Evolutionary conservation across 2,888 invertebrate genomes (phyloP).

Genomic region (Himalopsyche japonica): DNA sequence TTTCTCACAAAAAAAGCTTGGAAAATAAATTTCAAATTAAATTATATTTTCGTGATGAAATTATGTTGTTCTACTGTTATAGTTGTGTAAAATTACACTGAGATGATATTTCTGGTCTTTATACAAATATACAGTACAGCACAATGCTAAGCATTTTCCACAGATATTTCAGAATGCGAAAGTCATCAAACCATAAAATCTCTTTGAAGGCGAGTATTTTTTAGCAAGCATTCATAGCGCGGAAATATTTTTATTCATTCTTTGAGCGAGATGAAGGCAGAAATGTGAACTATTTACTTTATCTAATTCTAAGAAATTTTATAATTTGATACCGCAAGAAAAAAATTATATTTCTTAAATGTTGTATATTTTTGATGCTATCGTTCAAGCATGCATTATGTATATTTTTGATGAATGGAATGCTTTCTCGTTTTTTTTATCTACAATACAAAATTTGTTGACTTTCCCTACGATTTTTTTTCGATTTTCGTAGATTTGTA

Average conservation of each 20-base stretch:
- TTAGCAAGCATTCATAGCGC: neutral
- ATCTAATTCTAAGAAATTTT: neutral
- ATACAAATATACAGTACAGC: neutral
- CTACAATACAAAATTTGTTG: too few species aligned
- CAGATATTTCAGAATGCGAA: neutral
- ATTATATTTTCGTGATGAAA: too few species aligned
- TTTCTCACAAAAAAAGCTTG: too few species aligned
- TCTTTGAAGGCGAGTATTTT: neutral
- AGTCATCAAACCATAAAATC: neutral
- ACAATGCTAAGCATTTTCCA: neutral
- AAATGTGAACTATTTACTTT: neutral
- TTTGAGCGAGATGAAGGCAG: neutral
- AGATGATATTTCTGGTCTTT: neutral
- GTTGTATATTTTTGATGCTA: too few species aligned
- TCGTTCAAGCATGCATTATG: too few species aligned
- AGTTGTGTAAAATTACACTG: neutral
- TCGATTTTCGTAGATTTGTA: too few species aligned
- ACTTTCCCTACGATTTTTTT: too few species aligned
- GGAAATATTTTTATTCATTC: neutral
- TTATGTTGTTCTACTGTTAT: too few species aligned
- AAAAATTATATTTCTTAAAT: too few species aligned
- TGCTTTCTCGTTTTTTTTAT: too few species aligned
- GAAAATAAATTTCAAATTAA: too few species aligned
- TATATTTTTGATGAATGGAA: too few species aligned
- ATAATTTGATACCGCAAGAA: neutral